Conservation (phyloP, 2,888 invertebrate genomes). For the Nasonovia ribisnigri region DNA sequence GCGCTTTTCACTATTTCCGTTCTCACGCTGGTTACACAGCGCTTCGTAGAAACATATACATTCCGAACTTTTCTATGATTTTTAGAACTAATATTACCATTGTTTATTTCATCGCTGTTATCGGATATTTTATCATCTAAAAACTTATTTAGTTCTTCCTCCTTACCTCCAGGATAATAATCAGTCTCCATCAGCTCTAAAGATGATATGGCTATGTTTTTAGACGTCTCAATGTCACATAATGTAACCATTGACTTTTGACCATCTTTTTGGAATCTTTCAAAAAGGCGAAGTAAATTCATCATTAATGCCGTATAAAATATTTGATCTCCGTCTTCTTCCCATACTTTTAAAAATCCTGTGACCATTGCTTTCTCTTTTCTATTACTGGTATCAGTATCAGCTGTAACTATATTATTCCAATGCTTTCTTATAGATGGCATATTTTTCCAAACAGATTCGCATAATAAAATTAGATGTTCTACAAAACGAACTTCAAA, state of each 20-base stretch:
- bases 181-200: conserved; percentile 40
- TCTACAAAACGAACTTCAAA: conserved; percentile 63
- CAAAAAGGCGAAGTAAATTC: conserved; percentile 38
- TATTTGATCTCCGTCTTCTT: conserved; percentile 53
- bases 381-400: background rate
- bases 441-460: conserved; percentile 65
- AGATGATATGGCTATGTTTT: conserved; percentile 36
- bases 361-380: conserved; percentile 49
- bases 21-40: background rate
- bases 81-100: background rate
- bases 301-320: conserved; percentile 43
- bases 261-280: conserved; percentile 55
- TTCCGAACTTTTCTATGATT: background rate
- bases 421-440: conserved; percentile 33
- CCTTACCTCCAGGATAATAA: background rate
- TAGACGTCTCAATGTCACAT: conserved; percentile 45
- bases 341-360: conserved; percentile 56
- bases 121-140: background rate
- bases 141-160: background rate
- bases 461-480: conserved; percentile 53
- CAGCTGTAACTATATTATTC: conserved; percentile 9
- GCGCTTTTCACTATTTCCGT: background rate
- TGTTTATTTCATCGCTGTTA: background rate
- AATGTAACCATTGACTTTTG: conserved; percentile 48
- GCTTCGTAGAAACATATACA: background rate